Evolutionary conservation across 2,797 vertebrate species (phyloP), one percentile per base, ranked within the genome.

Genomic region (Loriculus beryllinus): DNA sequence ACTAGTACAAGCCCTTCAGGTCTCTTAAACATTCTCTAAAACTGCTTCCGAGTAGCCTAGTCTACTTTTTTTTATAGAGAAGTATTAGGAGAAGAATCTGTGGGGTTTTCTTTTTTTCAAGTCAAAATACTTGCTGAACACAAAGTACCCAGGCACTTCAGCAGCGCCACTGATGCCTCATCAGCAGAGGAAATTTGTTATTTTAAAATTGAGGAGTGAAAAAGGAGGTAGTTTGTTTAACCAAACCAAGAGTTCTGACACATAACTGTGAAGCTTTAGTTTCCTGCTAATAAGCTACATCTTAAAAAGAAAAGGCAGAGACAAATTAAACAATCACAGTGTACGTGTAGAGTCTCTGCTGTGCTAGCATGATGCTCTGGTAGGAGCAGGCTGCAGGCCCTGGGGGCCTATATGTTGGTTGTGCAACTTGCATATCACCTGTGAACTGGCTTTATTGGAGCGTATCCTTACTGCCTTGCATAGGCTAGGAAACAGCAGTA

Each of bases 351-450:
- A 70, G 79, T 40, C 37, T 7, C 35, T 59, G 28, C 62, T 0
- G 9, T 12, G 45, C 62, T 75, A 63, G 68, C 45, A 15, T 3
- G 1, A 17, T 4, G 54, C 33, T 57, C 4, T 2, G 64, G 10
- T 19, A 12, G 10, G 45, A 13, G 12, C 51, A 60, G 74, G 26
- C 63, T 70, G 62, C 33, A 29, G 43, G 33, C 35, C 28, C 72
- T 5, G 13, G 37, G 63, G 33, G 21, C 33, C 59, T 2, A 2
- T 67, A 9, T 18, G 43, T 47, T 28, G 45, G 3, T 37, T 8
- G 26, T 1, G 26, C 42, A 10, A 35, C 65, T 59, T 1, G 1
- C 3, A 3, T 1, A 2, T 60, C 43, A 4, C 31, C 42, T 1
- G 6, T 18, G 26, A 63, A 13, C 43, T 39, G 48, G 42, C 21